Percentiles rank a stretch among this genome's conserved stretches.
Conservation (phyloP, 2,888 invertebrate genomes). For the Apamea monoglypha region DNA sequence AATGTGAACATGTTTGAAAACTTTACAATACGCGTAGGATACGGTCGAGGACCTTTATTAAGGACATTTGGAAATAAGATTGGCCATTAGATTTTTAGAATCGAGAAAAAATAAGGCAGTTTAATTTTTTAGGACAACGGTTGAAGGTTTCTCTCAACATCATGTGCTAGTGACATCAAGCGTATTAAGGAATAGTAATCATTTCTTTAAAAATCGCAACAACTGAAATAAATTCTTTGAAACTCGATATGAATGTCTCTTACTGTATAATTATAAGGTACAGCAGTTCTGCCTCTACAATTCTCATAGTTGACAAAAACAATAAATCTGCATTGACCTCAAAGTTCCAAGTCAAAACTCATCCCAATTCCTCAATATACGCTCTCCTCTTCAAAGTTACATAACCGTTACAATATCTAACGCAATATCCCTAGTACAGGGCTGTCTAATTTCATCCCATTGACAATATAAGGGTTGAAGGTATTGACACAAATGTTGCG, state of each 20-base stretch:
- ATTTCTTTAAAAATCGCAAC: not conserved
- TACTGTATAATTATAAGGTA: not conserved
- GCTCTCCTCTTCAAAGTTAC: constrained; percentile 48
- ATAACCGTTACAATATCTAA: constrained; percentile 71
- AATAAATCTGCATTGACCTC: not conserved
- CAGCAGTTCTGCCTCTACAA: too few species aligned
- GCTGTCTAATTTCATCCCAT: constrained; percentile 78
- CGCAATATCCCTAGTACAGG: constrained; percentile 63
- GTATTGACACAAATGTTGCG: constrained; percentile 85
- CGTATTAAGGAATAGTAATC: not conserved
- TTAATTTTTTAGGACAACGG: not conserved
- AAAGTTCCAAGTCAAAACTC: constrained; percentile 11
- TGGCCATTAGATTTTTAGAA: constrained; percentile 18
- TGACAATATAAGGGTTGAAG: constrained; percentile 81
- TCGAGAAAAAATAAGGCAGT: not conserved
- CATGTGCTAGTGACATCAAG: too few species aligned
- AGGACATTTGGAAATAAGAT: constrained; percentile 42
- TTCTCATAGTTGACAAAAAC: not conserved
- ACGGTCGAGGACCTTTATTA: constrained; percentile 55
- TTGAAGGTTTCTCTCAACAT: not conserved
- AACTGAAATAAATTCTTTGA: not conserved
- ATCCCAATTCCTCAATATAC: constrained; percentile 30
- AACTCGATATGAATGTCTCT: not conserved
- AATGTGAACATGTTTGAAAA: constrained; percentile 85
- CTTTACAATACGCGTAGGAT: constrained; percentile 69